Percentiles rank a stretch among this genome's conserved stretches.
Evolutionary conservation across 2,113 vertebrate genomes (phyloP).

Genomic region (Merops nubicus): DNA sequence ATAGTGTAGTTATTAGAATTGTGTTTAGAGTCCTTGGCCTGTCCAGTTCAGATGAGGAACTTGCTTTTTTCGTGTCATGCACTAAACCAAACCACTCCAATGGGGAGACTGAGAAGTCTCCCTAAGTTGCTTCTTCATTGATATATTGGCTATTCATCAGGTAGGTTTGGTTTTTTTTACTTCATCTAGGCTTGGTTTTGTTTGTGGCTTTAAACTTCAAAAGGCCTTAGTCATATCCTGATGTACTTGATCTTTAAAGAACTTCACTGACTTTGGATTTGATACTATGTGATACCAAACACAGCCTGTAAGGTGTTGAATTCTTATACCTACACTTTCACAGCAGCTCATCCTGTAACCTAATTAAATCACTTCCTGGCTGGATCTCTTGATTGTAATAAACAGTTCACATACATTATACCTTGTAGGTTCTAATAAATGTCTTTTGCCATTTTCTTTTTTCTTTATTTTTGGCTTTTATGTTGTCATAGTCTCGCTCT

Average conservation of each 20-base stretch:
- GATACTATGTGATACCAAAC: background rate
- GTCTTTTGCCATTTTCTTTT: background rate
- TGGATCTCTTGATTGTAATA: background rate
- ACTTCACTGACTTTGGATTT: background rate
- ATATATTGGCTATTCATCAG: background rate
- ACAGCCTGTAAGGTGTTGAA: background rate
- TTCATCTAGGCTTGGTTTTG: background rate
- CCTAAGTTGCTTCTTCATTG: background rate
- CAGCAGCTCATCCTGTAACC: background rate
- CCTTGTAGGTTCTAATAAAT: background rate
- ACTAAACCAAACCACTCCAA: background rate
- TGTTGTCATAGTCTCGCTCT: background rate
- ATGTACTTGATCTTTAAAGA: background rate
- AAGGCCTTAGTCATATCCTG: background rate
- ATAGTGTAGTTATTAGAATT: background rate
- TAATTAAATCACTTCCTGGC: background rate
- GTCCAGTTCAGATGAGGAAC: background rate
- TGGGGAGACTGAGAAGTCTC: background rate
- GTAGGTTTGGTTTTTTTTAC: background rate
- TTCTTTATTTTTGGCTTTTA: background rate
- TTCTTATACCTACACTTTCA: background rate
- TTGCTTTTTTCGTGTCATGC: background rate
- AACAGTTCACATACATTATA: background rate
- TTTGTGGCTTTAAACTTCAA: conserved; percentile 4
- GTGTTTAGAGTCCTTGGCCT: background rate